A percentile compares a stretch with the other conserved stretches of the same genome.
phyloP scores from a whole-genome alignment of 30 jellyfish, hydroid and myxozoan species.

The Catostylus mosaicus region DNA sequence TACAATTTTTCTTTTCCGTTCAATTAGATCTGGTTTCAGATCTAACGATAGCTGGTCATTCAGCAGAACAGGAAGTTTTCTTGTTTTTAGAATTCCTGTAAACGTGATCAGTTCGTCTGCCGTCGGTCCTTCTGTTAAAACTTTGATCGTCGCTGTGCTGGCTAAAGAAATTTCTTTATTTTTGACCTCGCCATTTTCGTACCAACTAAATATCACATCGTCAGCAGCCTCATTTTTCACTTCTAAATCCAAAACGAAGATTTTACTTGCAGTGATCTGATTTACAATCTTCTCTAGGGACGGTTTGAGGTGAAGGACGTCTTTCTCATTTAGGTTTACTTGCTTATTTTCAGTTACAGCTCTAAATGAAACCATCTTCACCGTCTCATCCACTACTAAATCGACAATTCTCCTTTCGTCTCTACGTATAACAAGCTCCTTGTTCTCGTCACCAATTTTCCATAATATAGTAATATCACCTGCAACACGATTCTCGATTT shows the following conservation, averaged over 20 bases:
- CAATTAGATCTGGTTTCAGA: background rate
- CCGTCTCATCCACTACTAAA: slow-evolving; percentile 10
- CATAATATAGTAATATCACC: slow-evolving; percentile 29
- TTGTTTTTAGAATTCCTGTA: background rate
- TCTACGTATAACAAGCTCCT: background rate
- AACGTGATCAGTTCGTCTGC: slow-evolving; percentile 10
- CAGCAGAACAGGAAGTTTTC: slow-evolving; percentile 2
- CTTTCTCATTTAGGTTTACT: slow-evolving; percentile 26
- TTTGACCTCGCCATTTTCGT: slow-evolving; percentile 16
- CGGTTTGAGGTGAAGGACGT: slow-evolving; percentile 10
- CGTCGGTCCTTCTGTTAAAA: background rate
- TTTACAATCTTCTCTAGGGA: background rate
- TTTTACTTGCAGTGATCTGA: slow-evolving; percentile 9
- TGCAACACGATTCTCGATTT: slow-evolving; percentile 28
- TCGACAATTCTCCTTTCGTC: background rate
- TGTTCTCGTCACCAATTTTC: slow-evolving; percentile 12
- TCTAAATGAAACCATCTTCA: slow-evolving; percentile 2
- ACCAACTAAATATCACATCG: slow-evolving; percentile 22
- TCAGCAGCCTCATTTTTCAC: slow-evolving; percentile 22
- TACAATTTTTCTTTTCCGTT: background rate
- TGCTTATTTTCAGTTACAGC: slow-evolving; percentile 15
- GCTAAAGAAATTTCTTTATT: background rate
- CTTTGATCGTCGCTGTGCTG: background rate
- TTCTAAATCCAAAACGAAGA: slow-evolving; percentile 1
- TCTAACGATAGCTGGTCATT: background rate